Base-by-base conservation (phyloP, 2,113 vertebrate genomes). In the Prionailurus viverrinus region DNA sequence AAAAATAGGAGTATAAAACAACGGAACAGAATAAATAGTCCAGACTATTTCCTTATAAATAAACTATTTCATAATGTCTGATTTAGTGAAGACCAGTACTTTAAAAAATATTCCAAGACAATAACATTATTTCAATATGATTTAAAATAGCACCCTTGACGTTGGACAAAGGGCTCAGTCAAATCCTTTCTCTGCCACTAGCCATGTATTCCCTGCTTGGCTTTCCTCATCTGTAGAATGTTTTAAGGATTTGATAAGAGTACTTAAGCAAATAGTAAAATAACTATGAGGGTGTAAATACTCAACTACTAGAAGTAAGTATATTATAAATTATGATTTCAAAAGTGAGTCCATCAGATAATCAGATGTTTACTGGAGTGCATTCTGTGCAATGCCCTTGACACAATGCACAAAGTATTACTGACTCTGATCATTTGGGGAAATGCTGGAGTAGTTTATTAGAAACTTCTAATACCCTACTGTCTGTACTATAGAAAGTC, bases 391-490 rank as follows among this genome's bases (percentile, higher is more conserved):
- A n/a, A 36, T 33, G 41, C 5, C 41, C 48, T 33, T 85, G 45
- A 27, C 23, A 31, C 0, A 48, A 27, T 19, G 1, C 1, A 1
- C 12, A 36, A 61, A n/a, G 29, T 76, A 29, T 48, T 51, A 55
- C 14, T 15, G 11, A 63, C 27, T 69, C 31, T 36, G 2, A 65
- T 58, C 36, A 33, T 41, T 48, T 45, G 7, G 27, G 5, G 53
- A 73, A 79, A 78, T 33, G 0, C 3, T 73, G 18, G 2, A 48
- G 11, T 4, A n/a, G 21, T 19, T 10, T 68, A 6, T 63, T 91
- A 31, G n/a, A 36, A 10, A 53, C 55, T 13, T 2, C 2, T 8
- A 66, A 36, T 5, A n/a, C 1, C 39, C 61, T 7, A 29, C 0
- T 45, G 4, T 85, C 25, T 74, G 2, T 27, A 51, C 31, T 65